These are phyloP conservation scores for Azorinus chamasolen DNA, from an alignment of 2,888 invertebrate genomes.

Conservation along the genomic window DNA sequence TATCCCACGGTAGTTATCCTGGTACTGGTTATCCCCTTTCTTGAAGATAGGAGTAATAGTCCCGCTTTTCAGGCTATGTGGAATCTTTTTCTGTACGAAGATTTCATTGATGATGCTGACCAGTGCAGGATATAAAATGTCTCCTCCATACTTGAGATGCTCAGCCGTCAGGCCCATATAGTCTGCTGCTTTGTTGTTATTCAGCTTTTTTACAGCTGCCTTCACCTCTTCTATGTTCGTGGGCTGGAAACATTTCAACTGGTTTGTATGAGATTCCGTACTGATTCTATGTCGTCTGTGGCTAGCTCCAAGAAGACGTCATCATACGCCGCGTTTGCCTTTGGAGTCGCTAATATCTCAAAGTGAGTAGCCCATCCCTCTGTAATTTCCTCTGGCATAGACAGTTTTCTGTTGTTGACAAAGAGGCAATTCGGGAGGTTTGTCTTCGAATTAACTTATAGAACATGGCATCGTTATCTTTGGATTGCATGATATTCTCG, in stretches of 20 bases:
- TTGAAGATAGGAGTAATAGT: slow-evolving; percentile 7
- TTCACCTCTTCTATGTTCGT: no score
- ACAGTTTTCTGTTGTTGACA: no score
- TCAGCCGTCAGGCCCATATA: neutral
- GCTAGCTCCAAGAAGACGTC: neutral
- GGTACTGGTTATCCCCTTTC: slow-evolving; percentile 5
- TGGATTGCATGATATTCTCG: no score
- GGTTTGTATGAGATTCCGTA: neutral
- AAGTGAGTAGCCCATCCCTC: slow-evolving; percentile 1
- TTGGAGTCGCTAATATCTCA: neutral
- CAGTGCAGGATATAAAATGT: neutral
- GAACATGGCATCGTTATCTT: no score
- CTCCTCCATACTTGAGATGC: slow-evolving; percentile 15
- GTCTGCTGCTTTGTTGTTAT: slow-evolving; percentile 21
- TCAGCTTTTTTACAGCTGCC: no score
- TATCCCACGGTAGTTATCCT: slow-evolving; percentile 17
- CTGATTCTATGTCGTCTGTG: neutral
- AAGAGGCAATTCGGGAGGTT: no score
- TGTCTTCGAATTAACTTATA: no score
- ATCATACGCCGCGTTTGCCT: neutral
- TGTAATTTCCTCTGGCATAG: no score
- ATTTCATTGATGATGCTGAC: slow-evolving; percentile 1
- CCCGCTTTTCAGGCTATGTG: slow-evolving; percentile 8
- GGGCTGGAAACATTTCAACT: neutral
- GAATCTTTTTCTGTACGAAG: neutral